Conservation (phyloP, 2,113 vertebrate species). For the Nothobranchius furzeri region DNA sequence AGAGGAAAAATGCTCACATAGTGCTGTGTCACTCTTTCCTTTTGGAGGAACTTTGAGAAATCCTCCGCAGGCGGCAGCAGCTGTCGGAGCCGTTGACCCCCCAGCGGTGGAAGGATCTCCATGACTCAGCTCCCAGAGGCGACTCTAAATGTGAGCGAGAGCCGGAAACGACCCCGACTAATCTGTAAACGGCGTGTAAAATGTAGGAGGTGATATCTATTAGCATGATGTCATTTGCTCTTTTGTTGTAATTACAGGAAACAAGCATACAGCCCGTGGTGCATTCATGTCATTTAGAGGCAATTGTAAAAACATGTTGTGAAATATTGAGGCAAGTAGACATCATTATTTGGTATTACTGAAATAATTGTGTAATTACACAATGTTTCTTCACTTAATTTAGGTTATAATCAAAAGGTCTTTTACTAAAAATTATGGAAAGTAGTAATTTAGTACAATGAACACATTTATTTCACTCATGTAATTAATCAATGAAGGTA, state of each 20-base stretch:
- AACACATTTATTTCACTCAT: neutral
- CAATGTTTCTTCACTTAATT: conserved; percentile 13
- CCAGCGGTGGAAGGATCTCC: conserved; percentile 28
- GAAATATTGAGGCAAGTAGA: conserved; percentile 5
- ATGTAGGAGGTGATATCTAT: conserved; percentile 9
- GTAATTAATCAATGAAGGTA: neutral
- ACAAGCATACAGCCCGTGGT: neutral
- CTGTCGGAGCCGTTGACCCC: conserved; percentile 47
- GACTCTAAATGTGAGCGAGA: conserved; percentile 40
- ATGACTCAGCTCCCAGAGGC: conserved; percentile 64
- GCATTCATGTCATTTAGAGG: conserved; percentile 9
- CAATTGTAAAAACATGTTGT: conserved; percentile 5
- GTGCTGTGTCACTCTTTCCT: conserved; percentile 56
- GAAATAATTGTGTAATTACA: conserved; percentile 6
- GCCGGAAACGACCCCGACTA: conserved; percentile 14
- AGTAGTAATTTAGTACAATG: neutral
- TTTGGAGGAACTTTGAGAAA: conserved; percentile 28
- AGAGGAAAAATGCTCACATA: conserved; percentile 6
- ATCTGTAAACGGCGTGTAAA: conserved; percentile 42
- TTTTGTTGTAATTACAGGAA: conserved; percentile 13
- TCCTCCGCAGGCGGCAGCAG: conserved; percentile 33
- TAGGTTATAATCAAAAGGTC: neutral
- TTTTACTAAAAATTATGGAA: conserved; percentile 2
- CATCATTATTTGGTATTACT: conserved; percentile 5
- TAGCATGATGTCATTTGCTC: conserved; percentile 18